Evolutionary conservation across 2,888 invertebrate genomes (phyloP).

Genomic region (Acrobasis repandana): DNA sequence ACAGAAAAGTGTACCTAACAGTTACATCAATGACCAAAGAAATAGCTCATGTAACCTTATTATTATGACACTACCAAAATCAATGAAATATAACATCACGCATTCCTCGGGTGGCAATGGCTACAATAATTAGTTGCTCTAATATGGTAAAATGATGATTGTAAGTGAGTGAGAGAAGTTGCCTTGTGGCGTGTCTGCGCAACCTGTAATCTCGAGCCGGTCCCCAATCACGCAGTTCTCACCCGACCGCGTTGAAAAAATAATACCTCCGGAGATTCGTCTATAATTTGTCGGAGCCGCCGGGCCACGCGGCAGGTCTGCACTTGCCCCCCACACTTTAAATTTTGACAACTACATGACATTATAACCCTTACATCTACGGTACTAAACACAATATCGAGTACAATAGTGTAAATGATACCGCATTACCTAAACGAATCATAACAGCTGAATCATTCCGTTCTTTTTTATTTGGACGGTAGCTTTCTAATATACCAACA

Average conservation of each 20-base stretch:
- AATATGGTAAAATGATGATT: slow-evolving; percentile 78
- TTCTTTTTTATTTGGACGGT: slow-evolving; percentile 65
- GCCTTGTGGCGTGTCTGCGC: slow-evolving; percentile 73
- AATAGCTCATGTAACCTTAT: not conserved
- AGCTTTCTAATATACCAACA: slow-evolving; percentile 59
- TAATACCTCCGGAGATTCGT: slow-evolving; percentile 78
- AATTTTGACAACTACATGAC: slow-evolving; percentile 24
- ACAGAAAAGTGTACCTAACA: not conserved
- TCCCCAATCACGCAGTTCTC: slow-evolving; percentile 81
- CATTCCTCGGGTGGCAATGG: slow-evolving; percentile 68
- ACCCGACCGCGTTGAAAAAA: slow-evolving; percentile 82
- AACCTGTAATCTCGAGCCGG: slow-evolving; percentile 78
- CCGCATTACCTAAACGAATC: slow-evolving; percentile 32
- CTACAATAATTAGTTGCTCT: slow-evolving; percentile 76
- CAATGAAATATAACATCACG: slow-evolving; percentile 4
- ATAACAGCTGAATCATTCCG: slow-evolving; percentile 56
- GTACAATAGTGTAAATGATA: slow-evolving; percentile 14
- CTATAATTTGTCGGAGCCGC: slow-evolving; percentile 80
- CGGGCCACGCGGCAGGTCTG: slow-evolving; percentile 40
- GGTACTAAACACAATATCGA: slow-evolving; percentile 25
- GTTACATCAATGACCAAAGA: not conserved
- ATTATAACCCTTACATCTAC: slow-evolving; percentile 27
- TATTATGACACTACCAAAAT: slow-evolving; percentile 4
- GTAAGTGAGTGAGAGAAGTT: slow-evolving; percentile 70
- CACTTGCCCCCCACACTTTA: slow-evolving; percentile 28